phyloP scores from a whole-genome alignment of 2,888 invertebrate genomes.

The Pristionchus fissidentatus region DNA sequence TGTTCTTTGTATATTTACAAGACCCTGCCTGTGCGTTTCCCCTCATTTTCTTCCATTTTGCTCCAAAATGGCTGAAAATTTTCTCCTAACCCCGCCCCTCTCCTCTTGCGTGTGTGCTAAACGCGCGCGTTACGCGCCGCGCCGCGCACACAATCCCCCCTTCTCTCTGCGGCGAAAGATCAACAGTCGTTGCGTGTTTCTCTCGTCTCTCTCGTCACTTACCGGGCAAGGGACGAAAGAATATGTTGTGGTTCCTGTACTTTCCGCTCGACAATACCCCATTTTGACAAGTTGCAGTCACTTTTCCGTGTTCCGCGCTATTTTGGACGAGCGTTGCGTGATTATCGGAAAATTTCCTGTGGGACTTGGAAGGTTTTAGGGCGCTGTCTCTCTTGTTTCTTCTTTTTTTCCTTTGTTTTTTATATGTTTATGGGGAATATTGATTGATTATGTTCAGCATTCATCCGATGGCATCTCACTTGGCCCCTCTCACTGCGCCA shows the following conservation, averaged over 20 bases:
- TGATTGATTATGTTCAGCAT: conserved; percentile 60
- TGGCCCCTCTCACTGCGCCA: conserved; percentile 66
- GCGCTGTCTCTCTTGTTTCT: background rate
- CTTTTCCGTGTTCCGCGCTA: background rate
- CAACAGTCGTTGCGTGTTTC: conserved; percentile 27
- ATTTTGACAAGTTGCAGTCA: background rate
- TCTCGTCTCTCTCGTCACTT: background rate
- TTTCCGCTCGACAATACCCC: background rate
- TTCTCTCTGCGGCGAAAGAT: conserved; percentile 34
- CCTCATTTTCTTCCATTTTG: too few species aligned
- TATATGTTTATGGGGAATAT: background rate
- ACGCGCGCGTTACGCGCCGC: background rate
- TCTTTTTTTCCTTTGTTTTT: background rate
- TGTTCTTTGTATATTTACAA: too few species aligned
- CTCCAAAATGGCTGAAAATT: too few species aligned
- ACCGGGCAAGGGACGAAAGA: background rate
- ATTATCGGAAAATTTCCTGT: background rate
- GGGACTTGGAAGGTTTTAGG: too few species aligned
- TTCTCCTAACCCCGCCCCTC: background rate
- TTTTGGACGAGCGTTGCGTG: background rate
- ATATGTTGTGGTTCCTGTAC: background rate
- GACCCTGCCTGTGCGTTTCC: too few species aligned
- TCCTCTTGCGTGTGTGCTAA: background rate
- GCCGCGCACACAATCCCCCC: background rate
- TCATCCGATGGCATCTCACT: conserved; percentile 55